These are phyloP conservation scores for Frankliniella intonsa DNA, from an alignment of 2,888 invertebrate species.

Conservation along the genomic window DNA sequence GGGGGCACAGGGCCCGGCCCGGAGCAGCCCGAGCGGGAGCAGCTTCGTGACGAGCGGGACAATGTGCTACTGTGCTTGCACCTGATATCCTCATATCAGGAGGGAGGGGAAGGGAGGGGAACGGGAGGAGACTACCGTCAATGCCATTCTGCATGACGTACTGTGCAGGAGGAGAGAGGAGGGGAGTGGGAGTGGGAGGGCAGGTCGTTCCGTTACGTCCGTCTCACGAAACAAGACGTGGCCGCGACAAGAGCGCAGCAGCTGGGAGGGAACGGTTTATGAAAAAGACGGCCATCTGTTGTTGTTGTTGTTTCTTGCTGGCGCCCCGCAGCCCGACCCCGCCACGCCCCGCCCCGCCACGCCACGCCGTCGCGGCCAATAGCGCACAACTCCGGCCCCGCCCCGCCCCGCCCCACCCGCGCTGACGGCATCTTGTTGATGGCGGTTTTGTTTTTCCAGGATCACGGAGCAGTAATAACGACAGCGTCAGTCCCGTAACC, in stretches of 20 bases:
- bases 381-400: background rate
- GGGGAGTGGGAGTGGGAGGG: background rate
- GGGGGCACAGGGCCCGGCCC: background rate
- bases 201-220: background rate
- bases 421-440: background rate
- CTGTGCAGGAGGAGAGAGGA: background rate
- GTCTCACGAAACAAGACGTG: background rate
- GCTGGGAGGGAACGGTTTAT: slow-evolving; percentile 3
- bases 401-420: background rate
- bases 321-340: background rate
- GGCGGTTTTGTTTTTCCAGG: background rate
- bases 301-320: no score
- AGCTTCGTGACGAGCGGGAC: background rate
- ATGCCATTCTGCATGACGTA: no score
- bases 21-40: background rate
- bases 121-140: no score
- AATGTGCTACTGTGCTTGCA: background rate
- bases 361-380: background rate
- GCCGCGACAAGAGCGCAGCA: background rate
- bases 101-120: background rate
- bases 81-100: background rate
- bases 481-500: background rate
- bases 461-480: background rate
- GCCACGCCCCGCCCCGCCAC: background rate
- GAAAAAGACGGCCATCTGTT: background rate